phyloP scores from a whole-genome alignment of 2,797 vertebrate species.

The Labroides dimidiatus region DNA sequence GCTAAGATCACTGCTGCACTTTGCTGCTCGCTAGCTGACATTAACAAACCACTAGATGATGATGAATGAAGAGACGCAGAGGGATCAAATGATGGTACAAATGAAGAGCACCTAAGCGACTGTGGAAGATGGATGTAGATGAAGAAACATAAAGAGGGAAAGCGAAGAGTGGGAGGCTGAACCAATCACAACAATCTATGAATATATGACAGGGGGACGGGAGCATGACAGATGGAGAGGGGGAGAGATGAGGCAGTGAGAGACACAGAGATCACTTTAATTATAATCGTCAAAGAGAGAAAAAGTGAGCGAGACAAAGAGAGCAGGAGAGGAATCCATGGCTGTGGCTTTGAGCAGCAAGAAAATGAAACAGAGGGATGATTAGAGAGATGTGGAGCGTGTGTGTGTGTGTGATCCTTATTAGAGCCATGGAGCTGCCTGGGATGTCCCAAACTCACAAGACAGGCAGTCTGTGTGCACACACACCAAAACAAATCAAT shows the following conservation, averaged over 20 bases:
- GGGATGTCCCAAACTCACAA: conserved; percentile 23
- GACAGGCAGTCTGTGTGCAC: not conserved
- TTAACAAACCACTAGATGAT: conserved; percentile 27
- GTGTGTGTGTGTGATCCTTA: conserved; percentile 54
- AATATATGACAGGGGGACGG: conserved; percentile 43
- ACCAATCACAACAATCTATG: conserved; percentile 51
- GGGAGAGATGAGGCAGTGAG: conserved; percentile 45
- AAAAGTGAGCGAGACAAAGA: conserved; percentile 51
- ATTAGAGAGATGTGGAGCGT: conserved; percentile 56
- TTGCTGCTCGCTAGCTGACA: not conserved
- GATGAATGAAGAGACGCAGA: conserved; percentile 20
- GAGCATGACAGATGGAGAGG: conserved; percentile 58
- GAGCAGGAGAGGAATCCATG: conserved; percentile 22
- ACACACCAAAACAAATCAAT: not conserved
- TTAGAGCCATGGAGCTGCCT: conserved; percentile 57
- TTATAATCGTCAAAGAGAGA: conserved; percentile 40
- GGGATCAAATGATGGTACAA: conserved; percentile 46
- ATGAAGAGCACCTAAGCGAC: conserved; percentile 38
- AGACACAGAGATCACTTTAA: conserved; percentile 52
- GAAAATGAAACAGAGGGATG: conserved; percentile 57
- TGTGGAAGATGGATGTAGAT: conserved; percentile 29
- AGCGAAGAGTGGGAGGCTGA: conserved; percentile 32
- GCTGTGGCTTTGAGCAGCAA: conserved; percentile 39
- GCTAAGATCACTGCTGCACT: conserved; percentile 7
- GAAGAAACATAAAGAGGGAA: conserved; percentile 41